Evolutionary conservation across 2,113 vertebrate species (phyloP).

Genomic region (Coptodon rendalli): DNA sequence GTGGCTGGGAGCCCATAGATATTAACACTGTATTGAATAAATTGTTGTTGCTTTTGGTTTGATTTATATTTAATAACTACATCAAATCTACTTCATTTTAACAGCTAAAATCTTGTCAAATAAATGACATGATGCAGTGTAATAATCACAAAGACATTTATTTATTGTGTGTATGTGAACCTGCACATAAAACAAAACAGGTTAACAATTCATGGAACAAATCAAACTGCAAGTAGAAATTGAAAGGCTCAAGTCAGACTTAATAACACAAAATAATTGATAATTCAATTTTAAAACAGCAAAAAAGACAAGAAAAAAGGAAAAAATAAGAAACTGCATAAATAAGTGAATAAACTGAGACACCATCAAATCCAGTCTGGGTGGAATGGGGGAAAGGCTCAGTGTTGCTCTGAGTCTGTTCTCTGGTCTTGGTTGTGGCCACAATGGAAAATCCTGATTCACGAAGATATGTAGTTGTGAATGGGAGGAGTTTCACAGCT

Average conservation of each 20-base stretch:
- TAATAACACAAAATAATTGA: neutral
- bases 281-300: neutral
- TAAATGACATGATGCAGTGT: neutral
- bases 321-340: neutral
- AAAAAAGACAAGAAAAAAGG: neutral
- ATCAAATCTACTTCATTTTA: neutral
- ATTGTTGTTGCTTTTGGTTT: neutral
- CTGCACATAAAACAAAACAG: neutral
- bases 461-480: neutral
- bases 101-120: neutral
- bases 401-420: neutral
- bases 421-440: neutral
- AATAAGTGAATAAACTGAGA: neutral
- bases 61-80: neutral
- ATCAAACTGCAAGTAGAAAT: neutral
- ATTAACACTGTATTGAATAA: neutral
- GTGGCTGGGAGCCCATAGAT: neutral
- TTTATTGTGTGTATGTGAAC: neutral
- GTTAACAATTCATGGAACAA: neutral
- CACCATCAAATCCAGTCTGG: neutral
- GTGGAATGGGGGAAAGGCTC: neutral
- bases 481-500: neutral
- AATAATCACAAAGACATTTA: neutral
- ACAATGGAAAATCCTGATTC: neutral
- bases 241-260: neutral